A percentile compares a stretch with the other conserved stretches of the same genome.
Evolutionary conservation across 2,888 invertebrate species (phyloP).

Genomic region (Andrena chrysosceles): DNA sequence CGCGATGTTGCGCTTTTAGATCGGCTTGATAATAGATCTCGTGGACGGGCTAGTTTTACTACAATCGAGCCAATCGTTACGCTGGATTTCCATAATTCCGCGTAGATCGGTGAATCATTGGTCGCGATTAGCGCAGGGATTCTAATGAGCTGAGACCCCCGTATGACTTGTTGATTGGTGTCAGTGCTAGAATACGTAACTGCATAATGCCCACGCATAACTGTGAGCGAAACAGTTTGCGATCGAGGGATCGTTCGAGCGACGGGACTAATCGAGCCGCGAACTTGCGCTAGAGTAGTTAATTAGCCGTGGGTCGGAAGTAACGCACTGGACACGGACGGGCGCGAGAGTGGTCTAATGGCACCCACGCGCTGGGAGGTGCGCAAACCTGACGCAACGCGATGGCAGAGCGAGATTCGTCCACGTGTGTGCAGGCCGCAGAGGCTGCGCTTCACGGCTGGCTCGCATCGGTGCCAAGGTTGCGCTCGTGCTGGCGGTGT

Average conservation of each 20-base stretch:
- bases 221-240: background rate
- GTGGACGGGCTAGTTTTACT: background rate
- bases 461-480: slow-evolving; percentile 84
- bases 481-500: slow-evolving; percentile 63
- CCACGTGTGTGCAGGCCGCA: slow-evolving; percentile 36
- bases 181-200: background rate
- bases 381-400: slow-evolving; percentile 31
- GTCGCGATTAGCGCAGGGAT: background rate
- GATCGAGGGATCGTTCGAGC: no score
- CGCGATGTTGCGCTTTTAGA: slow-evolving; percentile 5
- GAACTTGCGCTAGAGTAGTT: background rate
- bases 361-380: slow-evolving; percentile 45
- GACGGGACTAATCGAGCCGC: no score
- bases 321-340: slow-evolving; percentile 3
- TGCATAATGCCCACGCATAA: background rate
- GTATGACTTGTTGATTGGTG: slow-evolving; percentile 8
- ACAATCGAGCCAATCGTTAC: background rate
- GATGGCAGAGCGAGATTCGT: slow-evolving; percentile 17
- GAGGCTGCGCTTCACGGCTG: slow-evolving; percentile 81
- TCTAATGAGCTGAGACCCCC: background rate
- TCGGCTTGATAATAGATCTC: slow-evolving; percentile 3
- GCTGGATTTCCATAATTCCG: slow-evolving; percentile 2
- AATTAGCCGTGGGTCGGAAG: slow-evolving; percentile 22
- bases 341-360: slow-evolving; percentile 2
- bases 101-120: background rate